Conservation (phyloP, 2,113 vertebrate genomes). For the Quiscalus mexicanus region DNA sequence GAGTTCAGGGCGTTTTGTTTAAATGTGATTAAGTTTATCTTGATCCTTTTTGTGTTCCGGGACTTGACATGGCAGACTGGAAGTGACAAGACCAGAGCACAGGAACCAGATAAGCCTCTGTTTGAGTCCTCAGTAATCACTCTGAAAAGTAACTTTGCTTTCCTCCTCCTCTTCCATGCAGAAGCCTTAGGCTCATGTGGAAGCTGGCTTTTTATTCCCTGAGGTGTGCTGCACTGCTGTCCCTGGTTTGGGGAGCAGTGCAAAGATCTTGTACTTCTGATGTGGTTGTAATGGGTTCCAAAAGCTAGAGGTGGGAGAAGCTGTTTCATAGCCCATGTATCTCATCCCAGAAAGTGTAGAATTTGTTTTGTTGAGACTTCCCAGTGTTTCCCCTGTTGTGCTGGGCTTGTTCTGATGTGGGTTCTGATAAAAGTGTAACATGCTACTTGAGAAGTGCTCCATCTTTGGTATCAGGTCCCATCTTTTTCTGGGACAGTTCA, state of each 20-base stretch:
- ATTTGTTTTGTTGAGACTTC: not conserved
- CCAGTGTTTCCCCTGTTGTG: not conserved
- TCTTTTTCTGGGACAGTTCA: not conserved
- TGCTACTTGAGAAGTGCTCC: not conserved
- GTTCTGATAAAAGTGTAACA: not conserved
- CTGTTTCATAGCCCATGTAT: not conserved
- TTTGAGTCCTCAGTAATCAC: not conserved
- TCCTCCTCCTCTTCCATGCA: not conserved
- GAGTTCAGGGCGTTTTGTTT: slow-evolving; percentile 29
- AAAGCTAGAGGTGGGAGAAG: not conserved
- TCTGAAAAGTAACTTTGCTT: not conserved
- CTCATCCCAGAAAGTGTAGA: not conserved
- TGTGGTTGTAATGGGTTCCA: not conserved
- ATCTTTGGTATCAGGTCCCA: not conserved
- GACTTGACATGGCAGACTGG: not conserved
- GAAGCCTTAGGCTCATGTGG: not conserved
- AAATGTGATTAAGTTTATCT: slow-evolving; percentile 16
- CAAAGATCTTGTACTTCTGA: not conserved
- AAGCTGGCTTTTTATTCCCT: not conserved
- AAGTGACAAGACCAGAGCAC: not conserved
- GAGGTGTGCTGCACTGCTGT: not conserved
- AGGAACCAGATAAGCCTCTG: not conserved
- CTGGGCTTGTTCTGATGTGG: not conserved
- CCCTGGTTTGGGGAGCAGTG: not conserved
- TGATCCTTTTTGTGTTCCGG: not conserved